Evolutionary conservation across 2,888 invertebrate species (phyloP), one percentile per base, ranked within the genome.

Genomic region (Schrankia costaestrigalis): DNA sequence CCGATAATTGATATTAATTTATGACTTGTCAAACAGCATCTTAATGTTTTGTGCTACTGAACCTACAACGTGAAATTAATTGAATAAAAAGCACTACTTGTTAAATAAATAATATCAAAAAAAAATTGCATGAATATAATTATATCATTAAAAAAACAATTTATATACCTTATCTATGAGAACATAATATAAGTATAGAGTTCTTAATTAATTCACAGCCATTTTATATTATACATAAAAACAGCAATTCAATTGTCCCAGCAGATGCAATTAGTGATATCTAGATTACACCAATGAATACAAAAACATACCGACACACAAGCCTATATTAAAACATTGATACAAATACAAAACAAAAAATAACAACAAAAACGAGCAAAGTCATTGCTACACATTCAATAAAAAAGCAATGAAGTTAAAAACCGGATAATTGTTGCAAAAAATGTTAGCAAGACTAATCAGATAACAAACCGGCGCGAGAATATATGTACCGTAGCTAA

Each of bases 341-440:
- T 19, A 35, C 15, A 29, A n/a, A 38, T 25, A 33, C 25, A 47
- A 45, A 44, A n/a, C n/a, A n/a, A n/a, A 48, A 37, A 29, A 13
- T 26, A 29, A 31, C 12, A 3, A 26, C 17, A 41, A 54, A 47
- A 47, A 43, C n/a, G 1, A 3, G 11, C 23, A 36, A 39, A 45
- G 32, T 40, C 32, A 41, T 37, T 31, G 41, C 21, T 40, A 37
- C 32, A 35, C 28, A 47, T 35, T 40, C 18, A 25, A 43, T 37
- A 15, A 51, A 43, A 35, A 51, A 60, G 55, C 38, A 19, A 36
- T 34, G 42, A 30, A 35, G 35, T 31, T 40, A 41, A 46, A 50
- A 64, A 57, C 63, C 46, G 53, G 62, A 61, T 64, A 56, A 61
- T 60, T 59, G 46, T 46, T 37, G 50, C 58, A 63, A 69, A 69